Conservation (phyloP, 2,113 vertebrate species). For the Podarcis raffonei region DNA sequence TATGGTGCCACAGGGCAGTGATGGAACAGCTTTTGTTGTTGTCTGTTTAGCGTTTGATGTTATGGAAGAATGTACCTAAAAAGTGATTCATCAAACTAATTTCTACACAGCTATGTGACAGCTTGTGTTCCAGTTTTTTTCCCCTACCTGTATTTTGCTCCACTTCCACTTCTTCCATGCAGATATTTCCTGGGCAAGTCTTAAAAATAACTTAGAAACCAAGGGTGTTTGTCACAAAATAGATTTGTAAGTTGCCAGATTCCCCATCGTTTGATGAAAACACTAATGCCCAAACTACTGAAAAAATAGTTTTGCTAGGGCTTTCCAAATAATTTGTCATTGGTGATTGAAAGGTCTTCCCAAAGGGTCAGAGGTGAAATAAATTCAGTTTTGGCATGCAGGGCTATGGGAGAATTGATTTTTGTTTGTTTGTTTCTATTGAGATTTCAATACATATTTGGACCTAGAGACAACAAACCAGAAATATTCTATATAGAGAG, state of each 20-base stretch:
- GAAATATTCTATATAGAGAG: neutral
- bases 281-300: neutral
- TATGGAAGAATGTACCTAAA: neutral
- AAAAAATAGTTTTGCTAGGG: neutral
- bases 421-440: neutral
- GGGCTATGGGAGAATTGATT: neutral
- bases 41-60: neutral
- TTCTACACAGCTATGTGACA: neutral
- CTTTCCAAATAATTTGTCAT: neutral
- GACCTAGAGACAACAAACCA: neutral
- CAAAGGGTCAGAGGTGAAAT: neutral
- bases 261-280: neutral
- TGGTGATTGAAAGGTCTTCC: neutral
- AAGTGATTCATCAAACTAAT: neutral
- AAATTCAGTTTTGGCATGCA: neutral
- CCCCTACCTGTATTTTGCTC: neutral
- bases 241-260: neutral
- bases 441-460: neutral
- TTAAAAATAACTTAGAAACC: neutral
- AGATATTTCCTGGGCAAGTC: neutral
- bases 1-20: neutral
- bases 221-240: neutral
- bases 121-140: neutral
- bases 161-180: neutral
- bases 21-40: neutral